A percentile compares a stretch with the other conserved stretches of the same genome.
phyloP scores from a whole-genome alignment of 2,113 vertebrate species.

The Paracanthobrama guichenoti region DNA sequence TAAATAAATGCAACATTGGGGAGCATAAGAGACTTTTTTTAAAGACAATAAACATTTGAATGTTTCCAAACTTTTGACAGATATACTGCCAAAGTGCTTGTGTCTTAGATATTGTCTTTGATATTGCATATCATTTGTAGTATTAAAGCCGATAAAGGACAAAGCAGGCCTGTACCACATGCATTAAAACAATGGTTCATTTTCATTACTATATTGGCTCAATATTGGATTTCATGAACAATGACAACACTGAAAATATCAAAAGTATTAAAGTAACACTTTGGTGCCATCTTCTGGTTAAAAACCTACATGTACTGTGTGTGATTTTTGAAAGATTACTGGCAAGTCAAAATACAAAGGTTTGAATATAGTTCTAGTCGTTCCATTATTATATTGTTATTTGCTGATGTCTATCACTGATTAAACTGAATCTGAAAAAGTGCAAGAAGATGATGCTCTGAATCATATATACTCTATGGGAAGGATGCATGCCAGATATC shows the following conservation, averaged over 20 bases:
- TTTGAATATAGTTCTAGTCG: not conserved
- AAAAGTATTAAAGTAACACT: not conserved
- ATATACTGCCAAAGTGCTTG: not conserved
- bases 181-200: not conserved
- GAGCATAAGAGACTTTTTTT: too few relatives aligned
- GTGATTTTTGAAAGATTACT: not conserved
- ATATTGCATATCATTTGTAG: not conserved
- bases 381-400: not conserved
- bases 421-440: conserved; percentile 5
- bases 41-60: too few relatives aligned
- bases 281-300: conserved; percentile 20
- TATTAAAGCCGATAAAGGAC: not conserved
- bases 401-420: not conserved
- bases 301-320: not conserved
- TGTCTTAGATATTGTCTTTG: not conserved
- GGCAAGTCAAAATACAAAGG: not conserved
- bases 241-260: not conserved
- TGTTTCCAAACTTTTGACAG: too few relatives aligned
- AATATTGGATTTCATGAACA: not conserved
- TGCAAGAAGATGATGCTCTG: not conserved
- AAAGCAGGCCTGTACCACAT: not conserved
- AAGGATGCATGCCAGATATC: not conserved
- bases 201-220: not conserved
- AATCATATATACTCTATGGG: not conserved
- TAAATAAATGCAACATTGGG: too few relatives aligned